Evolutionary conservation across 2,888 invertebrate genomes (phyloP).

Genomic region (Archaeoteleia sp.): DNA sequence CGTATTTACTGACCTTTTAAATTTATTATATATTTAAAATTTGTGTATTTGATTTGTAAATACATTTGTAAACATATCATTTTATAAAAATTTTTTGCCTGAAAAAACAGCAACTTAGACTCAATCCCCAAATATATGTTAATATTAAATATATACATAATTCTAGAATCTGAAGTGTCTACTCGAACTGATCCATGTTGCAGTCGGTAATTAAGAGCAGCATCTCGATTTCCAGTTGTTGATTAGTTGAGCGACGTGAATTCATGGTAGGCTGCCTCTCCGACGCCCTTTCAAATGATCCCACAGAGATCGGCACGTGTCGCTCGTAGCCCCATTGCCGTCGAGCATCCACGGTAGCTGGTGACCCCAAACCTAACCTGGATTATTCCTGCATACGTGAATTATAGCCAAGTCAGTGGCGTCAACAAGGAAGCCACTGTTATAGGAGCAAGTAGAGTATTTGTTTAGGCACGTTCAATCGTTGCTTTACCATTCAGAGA

Average conservation of each 20-base stretch:
- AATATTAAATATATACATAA: background rate
- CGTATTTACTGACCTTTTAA: too few species aligned
- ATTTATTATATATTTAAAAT: too few species aligned
- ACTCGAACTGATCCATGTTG: constrained; percentile 19
- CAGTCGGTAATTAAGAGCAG: constrained; percentile 23
- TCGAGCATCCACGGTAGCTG: constrained; percentile 17
- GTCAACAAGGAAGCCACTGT: constrained; percentile 61
- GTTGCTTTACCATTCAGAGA: constrained; percentile 57
- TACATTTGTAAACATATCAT: too few species aligned
- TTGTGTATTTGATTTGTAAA: too few species aligned
- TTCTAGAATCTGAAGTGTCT: constrained; percentile 1
- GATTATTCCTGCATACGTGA: constrained; percentile 57
- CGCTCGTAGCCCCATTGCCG: constrained; percentile 61
- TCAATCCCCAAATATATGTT: background rate
- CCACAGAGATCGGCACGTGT: constrained; percentile 73
- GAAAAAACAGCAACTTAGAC: too few species aligned
- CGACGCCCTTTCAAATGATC: constrained; percentile 67
- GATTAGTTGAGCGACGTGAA: constrained; percentile 52
- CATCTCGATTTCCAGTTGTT: constrained; percentile 24
- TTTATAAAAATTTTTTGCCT: too few species aligned
- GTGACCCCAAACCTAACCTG: constrained; percentile 54
- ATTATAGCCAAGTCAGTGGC: constrained; percentile 66
- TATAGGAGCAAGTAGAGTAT: constrained; percentile 60
- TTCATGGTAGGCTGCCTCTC: constrained; percentile 61
- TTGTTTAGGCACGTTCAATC: constrained; percentile 64